Conservation (phyloP, 2,888 invertebrate species). For the Heteromyza rotundicornis region DNA sequence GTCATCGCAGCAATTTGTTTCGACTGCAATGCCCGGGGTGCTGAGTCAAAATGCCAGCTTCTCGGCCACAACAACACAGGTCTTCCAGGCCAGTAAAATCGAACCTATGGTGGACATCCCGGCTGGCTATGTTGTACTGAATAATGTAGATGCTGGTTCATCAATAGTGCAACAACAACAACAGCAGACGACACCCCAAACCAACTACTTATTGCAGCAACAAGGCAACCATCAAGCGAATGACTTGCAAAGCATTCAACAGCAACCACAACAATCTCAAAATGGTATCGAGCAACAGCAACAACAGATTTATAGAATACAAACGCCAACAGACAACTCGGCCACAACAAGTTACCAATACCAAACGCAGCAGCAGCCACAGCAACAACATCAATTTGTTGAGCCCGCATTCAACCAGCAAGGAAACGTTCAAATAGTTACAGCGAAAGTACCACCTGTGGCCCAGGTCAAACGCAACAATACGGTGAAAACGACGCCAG, state of each 20-base stretch:
- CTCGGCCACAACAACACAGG: conserved; percentile 77
- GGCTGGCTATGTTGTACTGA: conserved; percentile 74
- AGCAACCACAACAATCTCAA: conserved; percentile 29
- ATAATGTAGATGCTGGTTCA: conserved; percentile 64
- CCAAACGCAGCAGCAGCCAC: conserved; percentile 24
- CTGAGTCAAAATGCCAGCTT: conserved; percentile 83
- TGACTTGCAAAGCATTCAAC: conserved; percentile 22
- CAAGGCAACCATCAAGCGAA: conserved; percentile 27
- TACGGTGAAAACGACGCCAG: conserved; percentile 33
- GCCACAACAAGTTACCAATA: conserved; percentile 37
- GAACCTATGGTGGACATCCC: conserved; percentile 81
- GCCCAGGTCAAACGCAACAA: conserved; percentile 44
- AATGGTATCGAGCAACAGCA: too few relatives aligned
- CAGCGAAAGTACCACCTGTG: conserved; percentile 46
- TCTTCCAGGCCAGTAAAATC: conserved; percentile 78
- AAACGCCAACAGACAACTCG: conserved; percentile 23
- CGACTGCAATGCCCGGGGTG: conserved; percentile 81
- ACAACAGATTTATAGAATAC: conserved; percentile 39
- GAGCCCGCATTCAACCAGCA: conserved; percentile 9
- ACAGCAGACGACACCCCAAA: conserved; percentile 21
- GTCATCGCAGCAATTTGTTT: conserved; percentile 87
- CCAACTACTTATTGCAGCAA: conserved; percentile 38
- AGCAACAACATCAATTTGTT: conserved; percentile 11
- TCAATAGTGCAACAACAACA: conserved; percentile 29
- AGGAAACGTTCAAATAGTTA: conserved; percentile 33